phyloP scores from a whole-genome alignment of 2,113 vertebrate species.

The Aphelocoma coerulescens region DNA sequence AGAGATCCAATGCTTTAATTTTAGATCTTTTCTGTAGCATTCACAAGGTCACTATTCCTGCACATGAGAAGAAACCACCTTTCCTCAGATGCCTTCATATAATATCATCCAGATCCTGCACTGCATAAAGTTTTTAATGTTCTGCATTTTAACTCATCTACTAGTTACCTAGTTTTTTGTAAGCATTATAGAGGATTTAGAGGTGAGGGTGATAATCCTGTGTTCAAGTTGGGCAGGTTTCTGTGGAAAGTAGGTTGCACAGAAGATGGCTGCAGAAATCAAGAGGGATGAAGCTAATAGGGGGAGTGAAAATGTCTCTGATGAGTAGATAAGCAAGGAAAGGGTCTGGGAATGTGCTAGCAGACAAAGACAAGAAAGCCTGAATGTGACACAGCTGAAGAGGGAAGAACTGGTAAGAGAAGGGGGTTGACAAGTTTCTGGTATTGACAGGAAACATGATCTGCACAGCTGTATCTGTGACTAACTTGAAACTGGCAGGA shows the following conservation, averaged over 20 bases:
- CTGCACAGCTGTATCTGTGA: conserved; percentile 54
- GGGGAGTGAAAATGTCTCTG: neutral
- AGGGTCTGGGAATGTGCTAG: neutral
- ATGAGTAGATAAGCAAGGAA: neutral
- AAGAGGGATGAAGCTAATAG: neutral
- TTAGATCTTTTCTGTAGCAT: neutral
- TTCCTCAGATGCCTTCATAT: neutral
- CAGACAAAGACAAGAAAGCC: conserved; percentile 7
- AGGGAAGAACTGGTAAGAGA: neutral
- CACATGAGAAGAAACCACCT: neutral
- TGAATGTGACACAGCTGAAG: conserved; percentile 11
- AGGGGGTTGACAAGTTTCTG: neutral
- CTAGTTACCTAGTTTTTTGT: neutral
- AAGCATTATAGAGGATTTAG: neutral
- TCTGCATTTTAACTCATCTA: neutral
- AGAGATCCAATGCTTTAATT: neutral
- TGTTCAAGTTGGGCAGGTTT: neutral
- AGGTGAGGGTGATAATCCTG: neutral
- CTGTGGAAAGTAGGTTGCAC: neutral
- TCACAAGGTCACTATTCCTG: neutral
- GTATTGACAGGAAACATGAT: conserved; percentile 39
- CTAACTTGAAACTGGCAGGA: conserved; percentile 62
- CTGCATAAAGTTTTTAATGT: neutral
- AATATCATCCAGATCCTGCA: neutral
- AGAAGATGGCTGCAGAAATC: neutral